A percentile compares a stretch with the other conserved stretches of the same genome.
These are phyloP conservation scores for Channa maculata DNA, from an alignment of 2,113 vertebrate species.

Conservation along the genomic window DNA sequence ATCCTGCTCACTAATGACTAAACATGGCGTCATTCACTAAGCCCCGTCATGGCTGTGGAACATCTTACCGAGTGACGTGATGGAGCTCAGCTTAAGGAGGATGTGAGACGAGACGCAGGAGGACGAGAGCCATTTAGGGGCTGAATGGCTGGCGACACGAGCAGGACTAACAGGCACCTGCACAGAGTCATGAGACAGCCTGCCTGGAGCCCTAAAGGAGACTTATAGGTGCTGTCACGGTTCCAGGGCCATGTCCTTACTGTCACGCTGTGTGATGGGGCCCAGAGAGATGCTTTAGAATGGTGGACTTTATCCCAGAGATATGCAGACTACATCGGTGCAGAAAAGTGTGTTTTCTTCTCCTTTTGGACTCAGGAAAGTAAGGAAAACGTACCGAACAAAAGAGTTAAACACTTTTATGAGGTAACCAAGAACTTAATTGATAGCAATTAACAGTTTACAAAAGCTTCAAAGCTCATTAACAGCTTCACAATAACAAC, in stretches of 20 bases:
- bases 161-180: constrained; percentile 77
- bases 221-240: constrained; percentile 82
- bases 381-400: too few species aligned
- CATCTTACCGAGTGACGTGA: constrained; percentile 71
- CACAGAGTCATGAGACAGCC: constrained; percentile 74
- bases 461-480: too few species aligned
- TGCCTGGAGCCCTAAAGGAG: constrained; percentile 61
- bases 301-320: constrained; percentile 51
- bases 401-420: too few species aligned
- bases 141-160: constrained; percentile 45
- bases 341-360: not conserved
- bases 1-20: constrained; percentile 60
- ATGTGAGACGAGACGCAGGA: constrained; percentile 41
- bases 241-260: constrained; percentile 67
- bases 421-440: too few species aligned
- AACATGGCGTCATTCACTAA: constrained; percentile 69
- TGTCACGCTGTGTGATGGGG: constrained; percentile 69
- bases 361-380: not conserved
- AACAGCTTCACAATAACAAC: too few species aligned
- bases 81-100: constrained; percentile 63
- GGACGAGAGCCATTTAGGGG: constrained; percentile 54
- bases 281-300: constrained; percentile 73
- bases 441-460: too few species aligned
- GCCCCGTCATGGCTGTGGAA: constrained; percentile 64
- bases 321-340: constrained; percentile 30